Base-by-base conservation (phyloP, 2,888 invertebrate species). In the Drosophila nr. medialis region DNA sequence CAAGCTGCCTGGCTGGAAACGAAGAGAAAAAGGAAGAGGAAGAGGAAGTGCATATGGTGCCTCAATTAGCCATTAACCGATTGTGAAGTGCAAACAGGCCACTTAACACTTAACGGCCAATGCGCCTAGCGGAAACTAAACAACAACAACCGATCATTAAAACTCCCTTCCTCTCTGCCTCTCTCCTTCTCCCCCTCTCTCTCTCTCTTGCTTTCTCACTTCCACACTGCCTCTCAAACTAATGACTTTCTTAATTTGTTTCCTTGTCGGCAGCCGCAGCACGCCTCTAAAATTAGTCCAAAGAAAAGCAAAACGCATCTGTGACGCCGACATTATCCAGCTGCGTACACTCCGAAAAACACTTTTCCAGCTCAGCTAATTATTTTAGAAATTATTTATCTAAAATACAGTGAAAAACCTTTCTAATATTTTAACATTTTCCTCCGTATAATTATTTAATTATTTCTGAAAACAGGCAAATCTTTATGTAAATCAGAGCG, bases 51-150 rank as follows among this genome's bases (percentile, higher is more conserved):
- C 89, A 84, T 86, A 74, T 83, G 89, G 75, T 56, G 70, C 45
- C 56, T 74, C 73, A 86, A 73, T 78, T 72, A 58, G 72, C 32
- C 40, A 27, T 73, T 74, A 51, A 65, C 38, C 45, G 42, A 36
- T 49, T 63, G 69, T 77, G 69, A 84, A 87, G 83, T 89, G 80
- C 76, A 72, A 88, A 86, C 74, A 74, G 73, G 84, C 75, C 80
- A 87, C 87, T 90, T 86, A 78, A 71, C 73, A 81, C 59, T 86
- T 70, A 71, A 72, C 77, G 63, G 51, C 42, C 32, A 50, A 62
- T 79, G 74, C 83, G 61, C 70, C 67, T 86, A 80, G 81, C 91
- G 87, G 91, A 91, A 91, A 81, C 77, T 75, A 83, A 88, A 83
- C 81, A 87, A 82, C 77, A 87, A 86, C 84, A 91, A 82, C 81